Conservation (phyloP, 37 sponge, comb jelly and placozoan genomes). For the Oopsacas minuta region DNA sequence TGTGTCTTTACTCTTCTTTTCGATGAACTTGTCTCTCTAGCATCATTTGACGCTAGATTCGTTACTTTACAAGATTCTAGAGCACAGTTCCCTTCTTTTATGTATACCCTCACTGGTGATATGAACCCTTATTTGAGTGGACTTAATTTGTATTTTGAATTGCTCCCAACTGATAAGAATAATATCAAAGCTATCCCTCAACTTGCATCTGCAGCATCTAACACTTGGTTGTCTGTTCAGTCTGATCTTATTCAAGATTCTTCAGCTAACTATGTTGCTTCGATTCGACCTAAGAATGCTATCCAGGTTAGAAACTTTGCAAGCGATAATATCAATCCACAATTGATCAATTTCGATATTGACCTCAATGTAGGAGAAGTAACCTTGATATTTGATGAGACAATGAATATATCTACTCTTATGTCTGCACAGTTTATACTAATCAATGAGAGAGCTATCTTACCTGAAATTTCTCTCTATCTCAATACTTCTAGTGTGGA, state of each 20-base stretch:
- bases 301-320: background rate
- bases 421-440: conserved; percentile 26
- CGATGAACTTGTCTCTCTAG: conserved; percentile 40
- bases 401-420: background rate
- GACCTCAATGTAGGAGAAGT: conserved; percentile 20
- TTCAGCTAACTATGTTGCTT: background rate
- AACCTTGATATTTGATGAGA: conserved; percentile 15
- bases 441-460: background rate
- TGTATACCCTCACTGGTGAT: background rate
- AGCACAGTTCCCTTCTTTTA: background rate
- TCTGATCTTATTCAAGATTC: conserved; percentile 5
- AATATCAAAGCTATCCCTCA: background rate
- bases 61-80: conserved; percentile 49
- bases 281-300: background rate
- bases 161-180: background rate
- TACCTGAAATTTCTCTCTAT: background rate
- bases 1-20: conserved; percentile 42
- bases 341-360: background rate
- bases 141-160: background rate
- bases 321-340: conserved; percentile 3
- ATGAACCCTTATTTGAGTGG: background rate
- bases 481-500: conserved; percentile 28
- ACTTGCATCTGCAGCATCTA: background rate
- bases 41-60: conserved; percentile 38
- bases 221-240: background rate